Conservation (phyloP, 1,140 invertebrate genomes). For the Atta colombica region DNA sequence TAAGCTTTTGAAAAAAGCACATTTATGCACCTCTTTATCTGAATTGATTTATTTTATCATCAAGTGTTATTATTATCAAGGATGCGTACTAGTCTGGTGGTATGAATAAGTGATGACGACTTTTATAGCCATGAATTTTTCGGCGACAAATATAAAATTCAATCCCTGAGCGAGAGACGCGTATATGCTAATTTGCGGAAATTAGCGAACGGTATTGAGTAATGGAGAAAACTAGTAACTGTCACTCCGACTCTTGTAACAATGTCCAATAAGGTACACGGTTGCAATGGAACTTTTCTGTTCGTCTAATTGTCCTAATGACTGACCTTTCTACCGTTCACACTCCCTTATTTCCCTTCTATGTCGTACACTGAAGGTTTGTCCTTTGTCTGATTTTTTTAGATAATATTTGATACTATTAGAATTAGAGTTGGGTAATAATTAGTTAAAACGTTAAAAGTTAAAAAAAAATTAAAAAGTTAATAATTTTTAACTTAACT, state of each 20-base stretch:
- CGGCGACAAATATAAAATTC: neutral
- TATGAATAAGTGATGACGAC: slow-evolving; percentile 31
- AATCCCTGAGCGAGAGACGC: neutral
- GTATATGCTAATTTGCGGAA: slow-evolving; percentile 63
- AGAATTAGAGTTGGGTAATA: neutral
- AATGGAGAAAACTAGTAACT: slow-evolving; percentile 75
- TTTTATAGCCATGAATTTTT: neutral
- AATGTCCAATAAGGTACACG: slow-evolving; percentile 44
- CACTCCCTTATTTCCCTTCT: slow-evolving; percentile 40
- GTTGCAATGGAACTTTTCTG: slow-evolving; percentile 75
- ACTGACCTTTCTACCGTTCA: slow-evolving; percentile 59
- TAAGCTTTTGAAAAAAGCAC: slow-evolving; percentile 1
- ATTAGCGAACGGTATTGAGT: slow-evolving; percentile 56
- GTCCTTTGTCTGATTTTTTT: neutral
- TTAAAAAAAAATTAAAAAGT: too few relatives aligned
- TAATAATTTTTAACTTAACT: too few relatives aligned
- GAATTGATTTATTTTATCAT: neutral
- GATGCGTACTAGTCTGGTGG: neutral
- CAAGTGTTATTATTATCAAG: neutral
- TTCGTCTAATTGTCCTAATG: slow-evolving; percentile 75
- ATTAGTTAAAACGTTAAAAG: too few relatives aligned
- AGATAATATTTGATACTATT: slow-evolving; percentile 6
- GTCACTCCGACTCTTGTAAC: slow-evolving; percentile 67
- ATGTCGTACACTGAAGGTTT: neutral
- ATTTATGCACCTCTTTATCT: slow-evolving; percentile 15